Percentiles rank a stretch among this genome's conserved stretches.
Conservation (phyloP, 64 coral and sea anemone genomes). For the Astreopora myriophthalma region DNA sequence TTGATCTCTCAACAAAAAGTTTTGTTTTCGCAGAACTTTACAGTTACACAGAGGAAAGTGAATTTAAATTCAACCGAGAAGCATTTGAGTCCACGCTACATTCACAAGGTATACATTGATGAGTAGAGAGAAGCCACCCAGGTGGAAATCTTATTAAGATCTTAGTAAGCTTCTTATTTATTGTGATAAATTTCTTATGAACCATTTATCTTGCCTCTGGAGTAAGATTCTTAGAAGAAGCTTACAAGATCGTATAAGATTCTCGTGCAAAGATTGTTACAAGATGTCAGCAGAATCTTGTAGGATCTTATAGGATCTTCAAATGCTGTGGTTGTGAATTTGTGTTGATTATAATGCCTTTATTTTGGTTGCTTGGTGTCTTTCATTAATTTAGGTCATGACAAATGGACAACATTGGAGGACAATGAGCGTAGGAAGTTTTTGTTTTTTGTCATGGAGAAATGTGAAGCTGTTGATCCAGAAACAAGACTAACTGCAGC, state of each 20-base stretch:
- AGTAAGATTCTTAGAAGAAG: too few species aligned
- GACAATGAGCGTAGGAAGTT: slow-evolving; percentile 60
- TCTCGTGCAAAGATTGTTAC: too few species aligned
- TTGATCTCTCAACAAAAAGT: not conserved
- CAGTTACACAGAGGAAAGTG: slow-evolving; percentile 93
- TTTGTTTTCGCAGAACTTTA: slow-evolving; percentile 79
- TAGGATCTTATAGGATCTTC: too few species aligned
- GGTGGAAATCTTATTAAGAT: too few species aligned
- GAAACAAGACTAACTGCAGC: slow-evolving; percentile 68
- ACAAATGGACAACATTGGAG: slow-evolving; percentile 66
- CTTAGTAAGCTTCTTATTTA: too few species aligned
- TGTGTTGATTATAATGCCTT: too few species aligned
- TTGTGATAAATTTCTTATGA: too few species aligned
- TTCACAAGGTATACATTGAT: slow-evolving; percentile 23
- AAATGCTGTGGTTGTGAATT: too few species aligned
- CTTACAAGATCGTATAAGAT: too few species aligned
- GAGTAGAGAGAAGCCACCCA: too few species aligned
- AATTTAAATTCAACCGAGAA: slow-evolving; percentile 91
- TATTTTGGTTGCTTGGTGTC: not conserved
- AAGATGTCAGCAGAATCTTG: too few species aligned
- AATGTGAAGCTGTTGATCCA: slow-evolving; percentile 78
- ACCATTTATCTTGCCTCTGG: too few species aligned
- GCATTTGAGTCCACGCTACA: slow-evolving; percentile 59
- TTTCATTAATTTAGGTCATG: not conserved
- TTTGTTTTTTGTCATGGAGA: slow-evolving; percentile 68